Conservation (phyloP, 92 coral and sea anemone species). For the Bergia puertoricense region DNA sequence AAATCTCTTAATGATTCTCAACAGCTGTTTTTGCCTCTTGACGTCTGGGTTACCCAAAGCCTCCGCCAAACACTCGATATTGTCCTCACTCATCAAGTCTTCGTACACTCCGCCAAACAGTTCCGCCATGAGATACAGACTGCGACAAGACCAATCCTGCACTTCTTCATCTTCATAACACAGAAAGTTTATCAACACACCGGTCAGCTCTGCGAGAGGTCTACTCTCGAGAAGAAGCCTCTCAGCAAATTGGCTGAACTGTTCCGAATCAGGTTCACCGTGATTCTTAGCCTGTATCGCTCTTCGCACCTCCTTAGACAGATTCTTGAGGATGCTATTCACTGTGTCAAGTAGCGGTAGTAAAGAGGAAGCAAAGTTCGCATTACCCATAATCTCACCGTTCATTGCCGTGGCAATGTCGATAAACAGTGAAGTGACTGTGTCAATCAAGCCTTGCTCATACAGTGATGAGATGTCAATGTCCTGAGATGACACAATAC, state of each 20-base stretch:
- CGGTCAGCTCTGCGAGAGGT: conserved; percentile 86
- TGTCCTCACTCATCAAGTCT: conserved; percentile 81
- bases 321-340: conserved; percentile 73
- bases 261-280: conserved; percentile 52
- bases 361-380: conserved; percentile 48
- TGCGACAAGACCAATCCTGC: conserved; percentile 80
- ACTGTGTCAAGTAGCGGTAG: conserved; percentile 85
- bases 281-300: conserved; percentile 88
- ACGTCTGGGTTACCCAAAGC: conserved; percentile 72
- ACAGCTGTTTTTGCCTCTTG: conserved; percentile 79
- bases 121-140: conserved; percentile 89
- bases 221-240: conserved; percentile 79
- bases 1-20: conserved; percentile 89
- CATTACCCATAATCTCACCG: conserved; percentile 56
- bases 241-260: conserved; percentile 81
- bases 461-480: conserved; percentile 74
- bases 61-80: conserved; percentile 74
- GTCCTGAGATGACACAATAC: conserved; percentile 70
- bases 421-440: conserved; percentile 81
- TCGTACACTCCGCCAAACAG: conserved; percentile 88
- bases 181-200: conserved; percentile 82
- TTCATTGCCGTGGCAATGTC: conserved; percentile 64
- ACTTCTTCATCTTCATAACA: conserved; percentile 81
- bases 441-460: conserved; percentile 94
- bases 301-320: conserved; percentile 94